Conservation (phyloP, 2,888 invertebrate species). For the Coecobrya sp. region DNA sequence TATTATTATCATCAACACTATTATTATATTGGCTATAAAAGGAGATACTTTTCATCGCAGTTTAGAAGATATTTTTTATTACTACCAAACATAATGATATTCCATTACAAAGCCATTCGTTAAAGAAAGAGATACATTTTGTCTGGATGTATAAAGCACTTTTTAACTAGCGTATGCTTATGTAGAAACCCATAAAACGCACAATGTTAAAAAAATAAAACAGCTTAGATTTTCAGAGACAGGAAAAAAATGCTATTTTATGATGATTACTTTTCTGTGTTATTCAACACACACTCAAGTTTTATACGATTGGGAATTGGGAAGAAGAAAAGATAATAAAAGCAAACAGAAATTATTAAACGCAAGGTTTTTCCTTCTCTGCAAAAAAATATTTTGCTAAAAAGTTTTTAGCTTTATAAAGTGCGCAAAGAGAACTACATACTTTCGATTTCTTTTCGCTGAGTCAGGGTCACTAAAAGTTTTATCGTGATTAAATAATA, state of each 20-base stretch:
- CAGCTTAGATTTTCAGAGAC: slow-evolving; percentile 12
- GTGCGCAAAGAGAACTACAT: slow-evolving; percentile 2
- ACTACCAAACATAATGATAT: neutral
- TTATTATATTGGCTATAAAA: slow-evolving; percentile 62
- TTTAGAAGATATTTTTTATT: slow-evolving; percentile 5
- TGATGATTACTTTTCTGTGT: slow-evolving; percentile 54
- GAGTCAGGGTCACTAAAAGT: slow-evolving; percentile 38
- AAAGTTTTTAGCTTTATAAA: neutral
- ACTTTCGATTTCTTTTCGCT: slow-evolving; percentile 53
- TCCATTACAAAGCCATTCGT: neutral
- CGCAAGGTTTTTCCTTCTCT: slow-evolving; percentile 40
- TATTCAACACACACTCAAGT: neutral
- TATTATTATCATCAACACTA: slow-evolving; percentile 13
- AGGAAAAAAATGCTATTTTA: neutral
- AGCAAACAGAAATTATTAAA: slow-evolving; percentile 30
- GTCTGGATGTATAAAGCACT: neutral
- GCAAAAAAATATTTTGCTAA: slow-evolving; percentile 18
- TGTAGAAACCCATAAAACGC: neutral
- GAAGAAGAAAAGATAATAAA: slow-evolving; percentile 15
- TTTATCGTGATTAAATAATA: slow-evolving; percentile 38
- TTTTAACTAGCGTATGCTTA: neutral
- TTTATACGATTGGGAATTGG: slow-evolving; percentile 2
- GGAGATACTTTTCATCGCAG: slow-evolving; percentile 67
- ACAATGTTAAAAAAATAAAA: neutral
- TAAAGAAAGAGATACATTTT: neutral